Evolutionary conservation across 2,888 invertebrate genomes (phyloP), one percentile per base, ranked within the genome.

Genomic region (Nasonia oneida): DNA sequence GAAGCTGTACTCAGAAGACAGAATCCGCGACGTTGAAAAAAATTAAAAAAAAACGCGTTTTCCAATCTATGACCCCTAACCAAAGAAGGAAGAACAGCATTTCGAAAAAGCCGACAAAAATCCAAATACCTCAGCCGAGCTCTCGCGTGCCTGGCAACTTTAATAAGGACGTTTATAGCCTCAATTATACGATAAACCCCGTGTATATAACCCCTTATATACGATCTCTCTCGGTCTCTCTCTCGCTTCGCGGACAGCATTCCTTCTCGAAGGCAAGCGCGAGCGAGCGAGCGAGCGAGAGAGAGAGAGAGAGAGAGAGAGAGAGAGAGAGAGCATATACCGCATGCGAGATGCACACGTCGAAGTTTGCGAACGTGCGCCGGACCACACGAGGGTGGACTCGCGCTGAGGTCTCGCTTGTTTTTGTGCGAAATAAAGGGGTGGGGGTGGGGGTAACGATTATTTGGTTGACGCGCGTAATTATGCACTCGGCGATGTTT

Each of bases 81-180:
- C 57, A 23, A n/a, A 57, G n/a, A 57, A 61, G 57, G 57, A 23
- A 61, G 57, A 61, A 61, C 57, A n/a, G 2, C 57, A 61, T n/a
- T n/a, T n/a, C n/a, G n/a, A 61, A 61, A 23, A 1, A 23, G 15
- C 23, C 29, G 10, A 12, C 33, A 29, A 67, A 67, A 67, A 67
- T n/a, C 29, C 29, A 67, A 67, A 67, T 67, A 67, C 67, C 67
- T 33, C 12, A n/a, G 12, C 10, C 29, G 67, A 14, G 29, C 67
- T 29, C 29, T 67, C 33, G 29, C 67, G 67, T 67, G 67, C 33
- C 67, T 14, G 67, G 67, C 64, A 29, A 64, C 33, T 37, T 81
- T 84, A 85, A 85, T 85, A 81, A 81, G 81, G 81, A 85, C 85
- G 85, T 85, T 85, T 73, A 85, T 85, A 71, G 85, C 85, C 39